These are phyloP conservation scores for Agonum fuliginosum DNA, from an alignment of 2,888 invertebrate genomes.

Conservation along the genomic window DNA sequence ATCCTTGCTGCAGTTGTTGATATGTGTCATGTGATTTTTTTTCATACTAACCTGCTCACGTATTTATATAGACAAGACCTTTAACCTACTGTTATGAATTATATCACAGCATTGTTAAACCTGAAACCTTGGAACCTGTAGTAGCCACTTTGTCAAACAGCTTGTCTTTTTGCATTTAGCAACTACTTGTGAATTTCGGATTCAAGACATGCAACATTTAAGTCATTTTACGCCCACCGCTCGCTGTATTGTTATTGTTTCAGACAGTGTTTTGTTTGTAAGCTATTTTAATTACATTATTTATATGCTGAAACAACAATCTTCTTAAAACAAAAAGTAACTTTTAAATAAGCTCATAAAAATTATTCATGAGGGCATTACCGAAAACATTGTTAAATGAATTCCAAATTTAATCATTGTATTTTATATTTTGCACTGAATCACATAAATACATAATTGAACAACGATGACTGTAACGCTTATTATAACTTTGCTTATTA, in stretches of 20 bases:
- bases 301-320: conserved; percentile 32
- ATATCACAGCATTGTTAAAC: conserved; percentile 33
- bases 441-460: too few relatives aligned
- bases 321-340: conserved; percentile 1
- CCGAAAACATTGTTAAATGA: conserved; percentile 4
- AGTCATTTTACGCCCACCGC: conserved; percentile 31
- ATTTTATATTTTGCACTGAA: not conserved
- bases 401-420: conserved; percentile 17
- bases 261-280: conserved; percentile 26
- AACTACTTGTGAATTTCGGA: conserved; percentile 2
- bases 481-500: too few relatives aligned
- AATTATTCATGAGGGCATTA: conserved; percentile 27
- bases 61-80: conserved; percentile 2
- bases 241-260: conserved; percentile 14
- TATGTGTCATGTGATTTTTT: conserved; percentile 21
- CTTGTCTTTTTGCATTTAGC: conserved; percentile 31
- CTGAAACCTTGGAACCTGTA: conserved; percentile 20
- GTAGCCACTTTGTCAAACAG: conserved; percentile 9
- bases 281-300: conserved; percentile 43
- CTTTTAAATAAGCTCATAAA: conserved; percentile 16
- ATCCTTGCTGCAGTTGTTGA: conserved; percentile 20
- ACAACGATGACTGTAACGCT: too few relatives aligned
- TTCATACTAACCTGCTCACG: not conserved
- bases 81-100: conserved; percentile 41
- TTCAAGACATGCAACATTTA: conserved; percentile 12